A percentile compares a stretch with the other conserved stretches of the same genome.
Evolutionary conservation across 2,113 vertebrate genomes (phyloP).

Genomic region (Oreochromis spilurus): DNA sequence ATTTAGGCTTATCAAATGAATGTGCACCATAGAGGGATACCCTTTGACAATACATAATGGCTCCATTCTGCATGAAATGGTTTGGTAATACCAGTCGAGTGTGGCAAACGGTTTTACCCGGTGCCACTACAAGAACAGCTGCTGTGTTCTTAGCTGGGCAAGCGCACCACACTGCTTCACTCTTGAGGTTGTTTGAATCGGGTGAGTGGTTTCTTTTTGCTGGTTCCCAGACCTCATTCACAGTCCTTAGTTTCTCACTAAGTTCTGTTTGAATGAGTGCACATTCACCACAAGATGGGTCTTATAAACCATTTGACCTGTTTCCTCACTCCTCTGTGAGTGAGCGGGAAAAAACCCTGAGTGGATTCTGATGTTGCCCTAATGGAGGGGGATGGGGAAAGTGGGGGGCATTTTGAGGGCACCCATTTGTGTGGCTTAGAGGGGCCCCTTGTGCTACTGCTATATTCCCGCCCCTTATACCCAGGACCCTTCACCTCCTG

Average conservation of each 20-base stretch:
- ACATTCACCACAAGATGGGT: slow-evolving; percentile 66
- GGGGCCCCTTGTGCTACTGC: slow-evolving; percentile 55
- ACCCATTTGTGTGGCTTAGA: slow-evolving; percentile 63
- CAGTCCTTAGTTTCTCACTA: slow-evolving; percentile 57
- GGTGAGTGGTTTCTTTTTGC: slow-evolving; percentile 68
- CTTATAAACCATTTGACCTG: slow-evolving; percentile 72
- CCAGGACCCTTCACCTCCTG: neutral
- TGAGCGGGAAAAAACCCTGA: slow-evolving; percentile 41
- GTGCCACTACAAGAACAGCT: slow-evolving; percentile 71
- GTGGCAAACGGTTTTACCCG: slow-evolving; percentile 68
- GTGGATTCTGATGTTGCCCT: slow-evolving; percentile 41
- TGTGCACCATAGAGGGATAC: slow-evolving; percentile 66
- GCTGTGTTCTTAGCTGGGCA: slow-evolving; percentile 65
- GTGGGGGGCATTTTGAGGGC: slow-evolving; percentile 59
- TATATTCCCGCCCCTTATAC: slow-evolving; percentile 47
- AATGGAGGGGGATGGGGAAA: slow-evolving; percentile 26
- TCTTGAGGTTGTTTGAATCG: slow-evolving; percentile 71
- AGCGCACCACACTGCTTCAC: slow-evolving; percentile 58
- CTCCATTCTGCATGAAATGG: slow-evolving; percentile 74
- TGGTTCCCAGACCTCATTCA: slow-evolving; percentile 62
- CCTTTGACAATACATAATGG: slow-evolving; percentile 73
- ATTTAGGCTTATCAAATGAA: slow-evolving; percentile 74
- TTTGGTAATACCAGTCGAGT: slow-evolving; percentile 73
- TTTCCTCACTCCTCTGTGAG: slow-evolving; percentile 54
- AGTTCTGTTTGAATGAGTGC: slow-evolving; percentile 67